Evolutionary conservation across 2,113 vertebrate species (phyloP).

Genomic region (Antennarius striatus): DNA sequence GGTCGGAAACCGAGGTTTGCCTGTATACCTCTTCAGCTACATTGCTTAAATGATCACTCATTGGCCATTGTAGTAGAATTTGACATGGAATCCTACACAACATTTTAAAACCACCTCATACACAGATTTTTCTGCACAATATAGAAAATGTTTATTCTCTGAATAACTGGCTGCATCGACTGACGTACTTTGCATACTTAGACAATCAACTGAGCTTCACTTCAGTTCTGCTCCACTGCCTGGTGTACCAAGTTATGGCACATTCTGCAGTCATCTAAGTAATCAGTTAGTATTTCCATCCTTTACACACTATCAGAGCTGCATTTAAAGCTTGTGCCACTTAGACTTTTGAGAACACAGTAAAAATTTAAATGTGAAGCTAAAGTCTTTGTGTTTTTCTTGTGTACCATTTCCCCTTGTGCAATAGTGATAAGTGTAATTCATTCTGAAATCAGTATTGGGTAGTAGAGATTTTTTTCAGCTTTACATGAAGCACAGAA

Average conservation of each 20-base stretch:
- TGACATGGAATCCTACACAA: constrained; percentile 4
- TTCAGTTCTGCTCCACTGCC: constrained; percentile 55
- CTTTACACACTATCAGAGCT: constrained; percentile 30
- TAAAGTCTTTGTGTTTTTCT: constrained; percentile 31
- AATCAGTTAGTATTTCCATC: constrained; percentile 58
- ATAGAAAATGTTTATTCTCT: constrained; percentile 4
- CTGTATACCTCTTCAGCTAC: constrained; percentile 6
- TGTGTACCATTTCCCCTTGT: constrained; percentile 31
- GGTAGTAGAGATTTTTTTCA: background rate
- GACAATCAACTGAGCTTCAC: constrained; percentile 62
- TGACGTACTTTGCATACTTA: constrained; percentile 68
- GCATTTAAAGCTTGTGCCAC: constrained; percentile 43
- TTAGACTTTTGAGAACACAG: constrained; percentile 54
- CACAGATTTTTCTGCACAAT: background rate
- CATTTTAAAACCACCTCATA: constrained; percentile 5
- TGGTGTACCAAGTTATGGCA: constrained; percentile 39
- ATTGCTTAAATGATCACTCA: constrained; percentile 6
- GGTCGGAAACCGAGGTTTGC: no score
- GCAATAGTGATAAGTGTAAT: constrained; percentile 19
- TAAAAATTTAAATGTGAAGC: constrained; percentile 56
- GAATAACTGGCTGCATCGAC: constrained; percentile 29
- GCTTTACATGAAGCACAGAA: constrained; percentile 22
- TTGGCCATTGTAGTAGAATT: constrained; percentile 1
- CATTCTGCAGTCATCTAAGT: constrained; percentile 57
- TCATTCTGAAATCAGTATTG: constrained; percentile 30